phyloP scores from a whole-genome alignment of 2,888 invertebrate genomes.

The Lithophane semibrunnea region DNA sequence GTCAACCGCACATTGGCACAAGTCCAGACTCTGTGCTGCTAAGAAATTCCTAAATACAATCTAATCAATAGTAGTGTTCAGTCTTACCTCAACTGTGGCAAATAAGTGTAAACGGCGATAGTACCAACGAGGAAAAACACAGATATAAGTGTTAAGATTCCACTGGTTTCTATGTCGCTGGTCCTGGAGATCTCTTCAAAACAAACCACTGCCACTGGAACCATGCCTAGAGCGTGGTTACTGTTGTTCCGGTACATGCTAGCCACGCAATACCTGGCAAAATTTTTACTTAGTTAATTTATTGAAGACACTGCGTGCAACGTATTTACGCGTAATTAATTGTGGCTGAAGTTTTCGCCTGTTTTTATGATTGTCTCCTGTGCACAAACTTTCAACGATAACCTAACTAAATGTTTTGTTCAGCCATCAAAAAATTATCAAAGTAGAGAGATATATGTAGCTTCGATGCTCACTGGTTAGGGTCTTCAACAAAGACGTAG shows the following conservation, averaged over 20 bases:
- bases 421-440: neutral
- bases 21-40: neutral
- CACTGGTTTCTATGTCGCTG: constrained; percentile 81
- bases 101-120: constrained; percentile 90
- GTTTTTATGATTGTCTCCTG: neutral
- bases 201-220: constrained; percentile 84
- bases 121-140: constrained; percentile 91
- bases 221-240: constrained; percentile 64
- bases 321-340: neutral
- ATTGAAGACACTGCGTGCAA: neutral
- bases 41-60: neutral
- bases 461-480: constrained; percentile 72
- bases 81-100: constrained; percentile 91
- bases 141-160: constrained; percentile 88
- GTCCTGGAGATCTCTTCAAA: constrained; percentile 94
- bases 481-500: constrained; percentile 82
- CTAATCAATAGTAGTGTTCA: neutral
- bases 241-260: constrained; percentile 76
- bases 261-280: constrained; percentile 81
- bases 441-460: neutral
- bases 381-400: neutral
- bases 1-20: neutral
- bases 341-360: neutral
- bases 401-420: neutral
- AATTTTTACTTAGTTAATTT: neutral